These are phyloP conservation scores for Cyclura pinguis DNA, from an alignment of 2,797 vertebrate species.

Conservation along the genomic window DNA sequence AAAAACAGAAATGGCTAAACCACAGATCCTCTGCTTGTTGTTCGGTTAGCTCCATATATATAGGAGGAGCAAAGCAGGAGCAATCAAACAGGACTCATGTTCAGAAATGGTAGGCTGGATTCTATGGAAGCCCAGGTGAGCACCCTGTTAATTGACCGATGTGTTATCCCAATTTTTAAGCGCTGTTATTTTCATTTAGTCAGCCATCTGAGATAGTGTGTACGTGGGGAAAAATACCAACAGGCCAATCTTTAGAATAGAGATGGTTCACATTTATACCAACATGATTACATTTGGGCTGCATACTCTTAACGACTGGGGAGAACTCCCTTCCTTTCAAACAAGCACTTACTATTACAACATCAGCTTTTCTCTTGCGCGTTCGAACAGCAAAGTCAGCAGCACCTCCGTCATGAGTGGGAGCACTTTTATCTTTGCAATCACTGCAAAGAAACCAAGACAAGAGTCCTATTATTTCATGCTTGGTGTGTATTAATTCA, in stretches of 20 bases:
- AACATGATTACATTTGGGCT: too few relatives aligned
- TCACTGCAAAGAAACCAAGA: constrained; percentile 75
- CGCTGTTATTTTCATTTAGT: not conserved
- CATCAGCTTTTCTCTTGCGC: constrained; percentile 96
- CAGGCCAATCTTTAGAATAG: not conserved
- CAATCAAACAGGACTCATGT: not conserved
- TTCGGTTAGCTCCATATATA: not conserved
- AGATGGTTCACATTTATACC: not conserved
- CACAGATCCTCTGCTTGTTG: not conserved
- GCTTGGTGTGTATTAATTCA: too few relatives aligned
- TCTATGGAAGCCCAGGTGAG: not conserved
- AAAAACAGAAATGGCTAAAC: not conserved
- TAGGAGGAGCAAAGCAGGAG: not conserved
- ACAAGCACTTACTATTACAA: constrained; percentile 90
- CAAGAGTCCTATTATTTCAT: not conserved
- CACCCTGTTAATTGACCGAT: not conserved
- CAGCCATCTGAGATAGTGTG: not conserved
- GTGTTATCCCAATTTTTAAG: not conserved
- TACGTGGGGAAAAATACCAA: not conserved
- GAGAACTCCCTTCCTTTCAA: not conserved
- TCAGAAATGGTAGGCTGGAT: not conserved
- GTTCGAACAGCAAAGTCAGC: constrained; percentile 76
- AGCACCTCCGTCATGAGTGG: constrained; percentile 72
- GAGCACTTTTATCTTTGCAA: constrained; percentile 74
- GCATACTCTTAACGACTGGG: too few relatives aligned